Conservation (phyloP, 2,113 vertebrate species). For the Corydoras maculifer region DNA sequence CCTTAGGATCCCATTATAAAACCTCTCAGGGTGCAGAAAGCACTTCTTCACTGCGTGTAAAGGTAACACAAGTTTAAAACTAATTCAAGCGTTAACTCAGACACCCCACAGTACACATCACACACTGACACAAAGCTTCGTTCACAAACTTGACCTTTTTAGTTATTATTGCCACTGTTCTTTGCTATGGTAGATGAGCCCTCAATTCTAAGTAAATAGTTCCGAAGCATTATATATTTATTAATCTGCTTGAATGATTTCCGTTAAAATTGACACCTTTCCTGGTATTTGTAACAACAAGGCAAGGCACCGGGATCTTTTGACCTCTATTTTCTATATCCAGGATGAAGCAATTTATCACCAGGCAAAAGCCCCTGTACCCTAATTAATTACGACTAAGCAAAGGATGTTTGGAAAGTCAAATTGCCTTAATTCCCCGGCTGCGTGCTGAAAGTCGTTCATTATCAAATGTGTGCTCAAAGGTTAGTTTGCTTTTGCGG, state of each 20-base stretch:
- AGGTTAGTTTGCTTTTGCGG: constrained; percentile 75
- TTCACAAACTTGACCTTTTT: no score
- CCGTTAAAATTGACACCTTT: constrained; percentile 70
- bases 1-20: no score
- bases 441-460: constrained; percentile 71
- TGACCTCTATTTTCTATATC: constrained; percentile 74
- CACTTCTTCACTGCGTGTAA: no score
- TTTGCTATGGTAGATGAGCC: no score
- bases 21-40: no score
- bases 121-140: no score
- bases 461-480: constrained; percentile 80
- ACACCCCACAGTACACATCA: no score
- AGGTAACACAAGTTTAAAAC: no score
- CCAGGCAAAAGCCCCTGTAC: constrained; percentile 65
- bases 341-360: constrained; percentile 71
- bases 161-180: no score
- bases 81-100: no score
- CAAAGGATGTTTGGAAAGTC: constrained; percentile 78
- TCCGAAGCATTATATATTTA: constrained; percentile 9
- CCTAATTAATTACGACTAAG: constrained; percentile 80
- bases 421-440: constrained; percentile 76
- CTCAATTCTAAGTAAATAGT: neutral
- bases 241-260: constrained; percentile 58
- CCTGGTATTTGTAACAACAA: constrained; percentile 63
- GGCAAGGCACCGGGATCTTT: constrained; percentile 64